Base-by-base conservation (phyloP, 2,113 vertebrate genomes). In the Oxygymnocypris stewartii region DNA sequence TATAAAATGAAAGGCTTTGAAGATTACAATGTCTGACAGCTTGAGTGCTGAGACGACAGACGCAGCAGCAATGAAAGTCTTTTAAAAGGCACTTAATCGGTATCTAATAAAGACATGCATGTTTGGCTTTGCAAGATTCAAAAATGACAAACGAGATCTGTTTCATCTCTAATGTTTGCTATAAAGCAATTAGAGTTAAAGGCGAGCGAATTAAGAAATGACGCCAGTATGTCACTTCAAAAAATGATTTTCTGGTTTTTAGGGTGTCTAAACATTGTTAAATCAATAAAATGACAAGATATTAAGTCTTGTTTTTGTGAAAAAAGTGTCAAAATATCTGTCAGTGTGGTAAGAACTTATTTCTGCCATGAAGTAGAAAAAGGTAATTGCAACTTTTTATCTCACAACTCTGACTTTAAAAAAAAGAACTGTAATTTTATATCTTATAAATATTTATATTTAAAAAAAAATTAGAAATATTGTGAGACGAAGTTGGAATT, bases 1-100 rank as follows among this genome's bases (percentile, higher is more conserved):
- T 63, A 25, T 25, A 23, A 61, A 61, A 80, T 63, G 42, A 63
- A 25, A 42, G 54, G 78, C 57, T 80, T 63, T 37, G 6, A 13
- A 79, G 31, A 79, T 79, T 59, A 79, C 16, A 1, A 31, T 57
- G 23, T 79, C 51, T 79, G 77, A 79, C 51, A 79, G 51, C 51
- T 40, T 12, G 42, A 44, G 69, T 40, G 44, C 49, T 12, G 78
- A 40, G 20, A 79, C 12, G 78, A 79, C 35, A 59, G 78, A 10
- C 16, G 20, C 57, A 49, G 47, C 12, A 51, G 49, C 7, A 74
- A 42, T 6, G 71, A 74, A n/a, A n/a, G 10, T 54, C 16, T 12
- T 79, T 54, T 71, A 23, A 37, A 57, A 59, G 3, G 37, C 18
- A 71, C 8, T 71, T 71, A 71, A 79, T 54, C 25, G 11, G 47